phyloP scores from a whole-genome alignment of 2,113 vertebrate species.

The Megaptera novaeangliae region DNA sequence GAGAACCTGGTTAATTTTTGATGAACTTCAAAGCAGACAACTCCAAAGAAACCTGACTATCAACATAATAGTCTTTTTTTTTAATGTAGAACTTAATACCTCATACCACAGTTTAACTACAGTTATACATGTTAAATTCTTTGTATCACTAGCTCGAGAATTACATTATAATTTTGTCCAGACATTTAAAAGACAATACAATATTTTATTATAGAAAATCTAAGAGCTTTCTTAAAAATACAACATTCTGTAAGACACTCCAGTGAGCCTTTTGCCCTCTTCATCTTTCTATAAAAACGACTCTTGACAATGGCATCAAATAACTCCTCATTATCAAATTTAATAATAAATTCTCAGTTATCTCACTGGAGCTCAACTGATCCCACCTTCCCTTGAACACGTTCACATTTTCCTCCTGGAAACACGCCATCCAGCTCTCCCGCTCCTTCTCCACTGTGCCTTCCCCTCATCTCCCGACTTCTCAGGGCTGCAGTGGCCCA shows the following conservation, averaged over 20 bases:
- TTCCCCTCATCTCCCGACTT: neutral
- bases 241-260: neutral
- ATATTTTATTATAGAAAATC: neutral
- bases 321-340: fast-evolving
- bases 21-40: neutral
- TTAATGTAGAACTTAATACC: neutral
- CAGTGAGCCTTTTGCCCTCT: neutral
- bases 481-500: neutral
- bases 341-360: neutral
- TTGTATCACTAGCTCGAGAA: neutral
- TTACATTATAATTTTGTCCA: neutral
- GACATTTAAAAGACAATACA: neutral
- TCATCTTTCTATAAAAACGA: neutral
- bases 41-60: neutral
- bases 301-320: neutral
- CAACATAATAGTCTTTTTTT: neutral
- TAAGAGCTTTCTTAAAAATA: neutral
- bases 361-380: neutral
- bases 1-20: neutral
- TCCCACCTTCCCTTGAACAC: too few relatives aligned
- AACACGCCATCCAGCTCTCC: neutral
- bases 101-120: neutral
- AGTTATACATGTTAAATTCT: neutral
- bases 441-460: neutral
- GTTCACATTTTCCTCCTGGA: neutral